These are phyloP conservation scores for Danio aesculapii DNA, from an alignment of 2,797 vertebrate species.

Conservation along the genomic window DNA sequence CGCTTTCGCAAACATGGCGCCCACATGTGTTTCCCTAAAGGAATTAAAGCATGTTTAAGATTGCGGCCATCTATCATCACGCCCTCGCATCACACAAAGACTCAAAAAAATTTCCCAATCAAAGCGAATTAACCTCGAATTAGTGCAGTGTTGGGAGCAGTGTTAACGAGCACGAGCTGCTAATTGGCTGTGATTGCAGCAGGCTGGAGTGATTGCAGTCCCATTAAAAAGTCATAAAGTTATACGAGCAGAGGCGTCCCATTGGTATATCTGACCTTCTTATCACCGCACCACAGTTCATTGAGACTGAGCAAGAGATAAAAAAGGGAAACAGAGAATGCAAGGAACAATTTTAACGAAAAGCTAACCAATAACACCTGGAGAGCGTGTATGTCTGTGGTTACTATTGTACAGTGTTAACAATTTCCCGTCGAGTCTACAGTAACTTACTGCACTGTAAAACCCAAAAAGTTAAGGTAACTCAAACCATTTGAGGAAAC, in stretches of 20 bases:
- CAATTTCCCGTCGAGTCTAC: too few relatives aligned
- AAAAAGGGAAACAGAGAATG: conserved; percentile 5
- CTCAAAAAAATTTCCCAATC: conserved; percentile 59
- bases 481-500: too few relatives aligned
- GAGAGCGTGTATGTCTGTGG: background rate
- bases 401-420: too few relatives aligned
- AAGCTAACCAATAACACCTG: background rate
- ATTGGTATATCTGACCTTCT: conserved; percentile 67
- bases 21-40: conserved; percentile 65
- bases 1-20: conserved; percentile 31
- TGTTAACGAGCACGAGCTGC: conserved; percentile 60
- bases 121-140: conserved; percentile 65
- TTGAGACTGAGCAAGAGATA: conserved; percentile 15
- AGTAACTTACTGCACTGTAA: too few relatives aligned
- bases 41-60: conserved; percentile 64
- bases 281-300: conserved; percentile 8
- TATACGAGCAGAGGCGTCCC: conserved; percentile 76
- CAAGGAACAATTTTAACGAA: conserved; percentile 19
- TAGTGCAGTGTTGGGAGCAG: conserved; percentile 59
- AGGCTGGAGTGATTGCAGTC: conserved; percentile 78
- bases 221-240: conserved; percentile 86
- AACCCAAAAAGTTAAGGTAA: too few relatives aligned
- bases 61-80: conserved; percentile 57
- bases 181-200: conserved; percentile 68
- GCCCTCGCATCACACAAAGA: conserved; percentile 54